Conservation (phyloP, 2,888 invertebrate genomes). For the Sinodicranocentrus sp. region DNA sequence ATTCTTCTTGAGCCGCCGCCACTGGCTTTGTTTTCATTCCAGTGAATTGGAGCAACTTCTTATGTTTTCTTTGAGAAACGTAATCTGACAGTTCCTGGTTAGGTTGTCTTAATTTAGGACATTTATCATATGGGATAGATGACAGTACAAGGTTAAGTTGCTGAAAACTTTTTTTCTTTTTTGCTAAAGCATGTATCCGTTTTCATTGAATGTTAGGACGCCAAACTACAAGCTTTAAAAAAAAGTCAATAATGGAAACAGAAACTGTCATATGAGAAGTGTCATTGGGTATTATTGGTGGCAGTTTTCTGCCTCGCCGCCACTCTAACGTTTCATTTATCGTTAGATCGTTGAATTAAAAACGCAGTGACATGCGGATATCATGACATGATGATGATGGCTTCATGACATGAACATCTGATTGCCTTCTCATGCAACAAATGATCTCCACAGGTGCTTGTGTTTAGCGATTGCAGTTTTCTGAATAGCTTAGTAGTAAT, state of each 20-base stretch:
- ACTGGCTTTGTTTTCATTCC: slow-evolving; percentile 13
- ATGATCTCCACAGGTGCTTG: not conserved
- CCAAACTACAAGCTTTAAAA: no score
- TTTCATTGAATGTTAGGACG: not conserved
- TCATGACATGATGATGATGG: slow-evolving; percentile 9
- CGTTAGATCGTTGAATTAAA: not conserved
- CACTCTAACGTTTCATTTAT: not conserved
- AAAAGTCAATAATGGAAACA: no score
- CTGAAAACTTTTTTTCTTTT: not conserved
- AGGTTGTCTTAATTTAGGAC: slow-evolving; percentile 55
- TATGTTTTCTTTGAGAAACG: not conserved
- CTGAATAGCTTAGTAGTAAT: no score
- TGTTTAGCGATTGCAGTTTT: not conserved
- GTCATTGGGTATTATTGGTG: not conserved
- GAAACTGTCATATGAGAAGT: slow-evolving; percentile 11
- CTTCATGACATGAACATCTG: slow-evolving; percentile 13
- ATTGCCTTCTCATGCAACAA: not conserved
- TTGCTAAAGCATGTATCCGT: not conserved
- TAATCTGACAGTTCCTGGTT: slow-evolving; percentile 58
- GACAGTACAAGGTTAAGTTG: slow-evolving; percentile 56
- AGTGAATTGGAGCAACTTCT: slow-evolving; percentile 9
- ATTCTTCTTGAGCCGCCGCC: no score
- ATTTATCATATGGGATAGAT: slow-evolving; percentile 54
- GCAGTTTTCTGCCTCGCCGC: not conserved
- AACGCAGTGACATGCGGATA: not conserved